Evolutionary conservation across 1,140 invertebrate genomes (phyloP).

Genomic region (Euglossa dilemma): DNA sequence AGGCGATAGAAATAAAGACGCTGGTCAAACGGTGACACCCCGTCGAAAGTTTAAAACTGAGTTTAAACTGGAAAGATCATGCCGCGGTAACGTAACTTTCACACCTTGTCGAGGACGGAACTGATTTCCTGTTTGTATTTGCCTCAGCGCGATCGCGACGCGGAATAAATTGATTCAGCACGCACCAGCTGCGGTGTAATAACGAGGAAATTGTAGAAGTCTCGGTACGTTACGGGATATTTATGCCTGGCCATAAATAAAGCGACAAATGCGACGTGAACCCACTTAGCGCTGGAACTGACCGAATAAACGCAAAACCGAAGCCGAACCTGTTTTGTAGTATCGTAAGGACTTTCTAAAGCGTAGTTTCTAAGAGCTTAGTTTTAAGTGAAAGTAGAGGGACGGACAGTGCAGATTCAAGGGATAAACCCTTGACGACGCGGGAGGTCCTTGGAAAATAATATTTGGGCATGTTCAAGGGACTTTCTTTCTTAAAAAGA

Average conservation of each 20-base stretch:
- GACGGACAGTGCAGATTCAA: too few species aligned
- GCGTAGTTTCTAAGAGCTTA: too few species aligned
- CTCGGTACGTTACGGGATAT: slow-evolving; percentile 31
- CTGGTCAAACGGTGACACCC: not conserved
- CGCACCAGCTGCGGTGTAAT: slow-evolving; percentile 45
- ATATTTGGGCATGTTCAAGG: too few species aligned
- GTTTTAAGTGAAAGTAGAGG: too few species aligned
- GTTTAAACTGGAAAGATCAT: slow-evolving; percentile 40
- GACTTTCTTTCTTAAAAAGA: too few species aligned
- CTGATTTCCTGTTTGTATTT: slow-evolving; percentile 39
- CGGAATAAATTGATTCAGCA: slow-evolving; percentile 47
- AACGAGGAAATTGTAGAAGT: slow-evolving; percentile 50
- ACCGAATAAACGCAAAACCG: slow-evolving; percentile 29
- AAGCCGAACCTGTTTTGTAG: not conserved
- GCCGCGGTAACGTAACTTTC: not conserved
- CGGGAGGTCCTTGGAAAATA: too few species aligned
- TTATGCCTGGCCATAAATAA: slow-evolving; percentile 27
- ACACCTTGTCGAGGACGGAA: not conserved
- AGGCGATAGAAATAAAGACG: slow-evolving; percentile 19
- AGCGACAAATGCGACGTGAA: slow-evolving; percentile 15
- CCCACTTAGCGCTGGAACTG: slow-evolving; percentile 28
- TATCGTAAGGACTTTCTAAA: too few species aligned
- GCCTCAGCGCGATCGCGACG: slow-evolving; percentile 29
- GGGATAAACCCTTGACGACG: too few species aligned
- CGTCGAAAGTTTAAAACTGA: slow-evolving; percentile 40